Evolutionary conservation across 2,888 invertebrate species (phyloP).

Genomic region (Coenonympha glycerion): DNA sequence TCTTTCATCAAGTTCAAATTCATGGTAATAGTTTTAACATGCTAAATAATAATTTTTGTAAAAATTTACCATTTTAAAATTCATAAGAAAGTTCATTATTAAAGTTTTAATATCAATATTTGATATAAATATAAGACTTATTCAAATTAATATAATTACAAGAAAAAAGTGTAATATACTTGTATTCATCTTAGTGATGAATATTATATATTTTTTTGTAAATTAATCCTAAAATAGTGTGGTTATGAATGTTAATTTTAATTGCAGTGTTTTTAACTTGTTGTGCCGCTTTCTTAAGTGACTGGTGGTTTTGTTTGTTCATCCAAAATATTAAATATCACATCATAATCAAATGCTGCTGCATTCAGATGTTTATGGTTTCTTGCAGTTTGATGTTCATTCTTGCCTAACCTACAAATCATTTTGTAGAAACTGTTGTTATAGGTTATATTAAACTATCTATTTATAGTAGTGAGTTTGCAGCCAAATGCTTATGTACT

Average conservation of each 20-base stretch:
- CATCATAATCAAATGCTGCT: too few species aligned
- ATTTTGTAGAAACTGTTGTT: not conserved
- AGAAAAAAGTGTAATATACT: too few species aligned
- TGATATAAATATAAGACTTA: conserved; percentile 9
- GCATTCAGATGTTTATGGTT: too few species aligned
- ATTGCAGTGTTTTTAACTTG: not conserved
- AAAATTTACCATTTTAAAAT: conserved; percentile 20
- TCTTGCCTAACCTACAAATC: not conserved
- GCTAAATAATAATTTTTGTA: conserved; percentile 18
- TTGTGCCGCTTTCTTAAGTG: too few species aligned
- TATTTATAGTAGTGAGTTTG: too few species aligned
- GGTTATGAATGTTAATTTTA: conserved; percentile 21
- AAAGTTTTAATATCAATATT: conserved; percentile 15
- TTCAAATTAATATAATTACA: not conserved
- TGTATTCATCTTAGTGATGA: conserved; percentile 4
- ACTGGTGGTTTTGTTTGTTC: too few species aligned
- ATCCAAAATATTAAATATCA: too few species aligned
- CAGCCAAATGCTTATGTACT: too few species aligned
- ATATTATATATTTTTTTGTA: conserved; percentile 8
- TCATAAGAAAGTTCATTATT: not conserved
- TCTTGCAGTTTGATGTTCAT: too few species aligned
- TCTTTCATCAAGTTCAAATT: too few species aligned
- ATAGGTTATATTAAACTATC: not conserved
- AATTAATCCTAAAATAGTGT: conserved; percentile 11
- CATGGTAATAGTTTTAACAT: too few species aligned